A percentile compares a stretch with the other conserved stretches of the same genome.
phyloP scores from a whole-genome alignment of 2,113 vertebrate species.

The Brachypodius melanocephalos region DNA sequence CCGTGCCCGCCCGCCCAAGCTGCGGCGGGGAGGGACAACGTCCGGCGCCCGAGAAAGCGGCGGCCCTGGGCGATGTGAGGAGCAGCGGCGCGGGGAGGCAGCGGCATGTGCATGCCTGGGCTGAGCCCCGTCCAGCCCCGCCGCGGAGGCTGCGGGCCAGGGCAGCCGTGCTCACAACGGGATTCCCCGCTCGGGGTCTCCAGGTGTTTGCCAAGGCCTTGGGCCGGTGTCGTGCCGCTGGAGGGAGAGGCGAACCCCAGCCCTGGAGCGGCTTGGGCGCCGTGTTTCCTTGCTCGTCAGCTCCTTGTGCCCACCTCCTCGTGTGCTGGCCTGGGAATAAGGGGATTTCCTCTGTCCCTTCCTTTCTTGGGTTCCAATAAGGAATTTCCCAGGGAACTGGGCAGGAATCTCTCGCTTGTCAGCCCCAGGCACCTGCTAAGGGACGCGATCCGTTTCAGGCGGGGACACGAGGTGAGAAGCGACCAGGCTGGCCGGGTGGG shows the following conservation, averaged over 20 bases:
- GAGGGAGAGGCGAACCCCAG: neutral
- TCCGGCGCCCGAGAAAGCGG: neutral
- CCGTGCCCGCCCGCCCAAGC: neutral
- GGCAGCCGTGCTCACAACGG: accelerated
- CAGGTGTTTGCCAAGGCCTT: accelerated
- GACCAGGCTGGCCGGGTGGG: neutral
- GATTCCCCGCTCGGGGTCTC: accelerated
- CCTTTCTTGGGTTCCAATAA: neutral
- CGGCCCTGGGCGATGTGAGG: accelerated
- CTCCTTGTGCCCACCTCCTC: neutral
- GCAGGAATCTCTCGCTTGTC: accelerated
- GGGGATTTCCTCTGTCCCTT: accelerated
- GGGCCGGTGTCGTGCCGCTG: neutral
- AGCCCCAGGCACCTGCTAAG: neutral
- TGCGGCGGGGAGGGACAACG: neutral
- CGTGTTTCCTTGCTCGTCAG: accelerated
- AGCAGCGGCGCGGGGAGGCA: too few species aligned
- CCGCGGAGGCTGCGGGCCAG: neutral
- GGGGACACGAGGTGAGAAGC: neutral
- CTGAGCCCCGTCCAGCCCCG: neutral
- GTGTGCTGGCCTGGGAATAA: neutral
- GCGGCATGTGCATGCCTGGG: neutral
- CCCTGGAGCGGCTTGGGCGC: neutral
- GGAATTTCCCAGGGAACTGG: neutral
- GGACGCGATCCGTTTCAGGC: accelerated